Conservation (phyloP, 2,888 invertebrate genomes). For the Nomada ferruginata region DNA sequence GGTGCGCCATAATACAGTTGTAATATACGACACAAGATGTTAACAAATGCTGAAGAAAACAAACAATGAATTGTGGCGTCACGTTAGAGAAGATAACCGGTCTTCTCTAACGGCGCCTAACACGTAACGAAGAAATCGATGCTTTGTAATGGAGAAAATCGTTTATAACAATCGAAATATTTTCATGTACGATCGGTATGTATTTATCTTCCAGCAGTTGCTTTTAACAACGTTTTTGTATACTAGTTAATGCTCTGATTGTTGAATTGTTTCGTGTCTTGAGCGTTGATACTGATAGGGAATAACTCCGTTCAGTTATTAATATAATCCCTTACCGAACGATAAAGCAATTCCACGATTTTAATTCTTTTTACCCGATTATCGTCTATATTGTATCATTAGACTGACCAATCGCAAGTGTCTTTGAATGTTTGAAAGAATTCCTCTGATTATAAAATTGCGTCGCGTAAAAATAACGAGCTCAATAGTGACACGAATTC, state of each 20-base stretch:
- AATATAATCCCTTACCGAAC: slow-evolving; percentile 1
- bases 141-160: slow-evolving; percentile 5
- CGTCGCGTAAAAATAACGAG: slow-evolving; percentile 38
- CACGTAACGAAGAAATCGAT: neutral
- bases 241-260: slow-evolving; percentile 14
- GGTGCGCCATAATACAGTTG: slow-evolving; percentile 17
- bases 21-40: slow-evolving; percentile 23
- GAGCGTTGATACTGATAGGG: slow-evolving; percentile 2
- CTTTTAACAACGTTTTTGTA: slow-evolving; percentile 31
- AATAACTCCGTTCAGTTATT: neutral
- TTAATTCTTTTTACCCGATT: slow-evolving; percentile 31
- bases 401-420: slow-evolving; percentile 66
- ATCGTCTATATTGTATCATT: slow-evolving; percentile 48
- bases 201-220: slow-evolving; percentile 26
- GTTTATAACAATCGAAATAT: slow-evolving; percentile 11
- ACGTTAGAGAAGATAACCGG: slow-evolving; percentile 12
- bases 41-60: slow-evolving; percentile 7
- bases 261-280: slow-evolving; percentile 29
- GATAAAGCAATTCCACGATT: slow-evolving; percentile 17
- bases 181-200: slow-evolving; percentile 17
- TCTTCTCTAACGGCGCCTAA: neutral
- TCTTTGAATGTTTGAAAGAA: slow-evolving; percentile 53
- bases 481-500: slow-evolving; percentile 61
- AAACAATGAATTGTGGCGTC: slow-evolving; percentile 9
- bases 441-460: slow-evolving; percentile 36